phyloP scores from a whole-genome alignment of 2,113 vertebrate species.

The Oryzias curvinotus region DNA sequence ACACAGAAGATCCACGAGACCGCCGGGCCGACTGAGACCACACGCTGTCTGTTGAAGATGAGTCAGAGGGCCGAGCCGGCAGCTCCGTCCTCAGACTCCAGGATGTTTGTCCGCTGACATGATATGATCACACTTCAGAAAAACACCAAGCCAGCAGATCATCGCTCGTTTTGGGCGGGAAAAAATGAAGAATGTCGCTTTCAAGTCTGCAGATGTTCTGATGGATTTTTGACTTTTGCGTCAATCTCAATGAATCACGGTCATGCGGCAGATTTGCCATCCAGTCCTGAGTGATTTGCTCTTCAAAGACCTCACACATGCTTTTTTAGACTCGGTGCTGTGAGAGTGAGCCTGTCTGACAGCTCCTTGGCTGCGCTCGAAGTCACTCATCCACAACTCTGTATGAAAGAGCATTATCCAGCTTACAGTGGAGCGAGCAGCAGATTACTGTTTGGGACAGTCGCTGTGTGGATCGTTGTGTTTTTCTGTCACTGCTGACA shows the following conservation, averaged over 20 bases:
- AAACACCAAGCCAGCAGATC: background rate
- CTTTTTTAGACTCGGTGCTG: background rate
- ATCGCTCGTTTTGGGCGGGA: background rate
- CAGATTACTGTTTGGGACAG: background rate
- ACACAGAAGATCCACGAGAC: slow-evolving; percentile 25
- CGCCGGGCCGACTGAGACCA: slow-evolving; percentile 25
- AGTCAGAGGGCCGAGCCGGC: slow-evolving; percentile 38
- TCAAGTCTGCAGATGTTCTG: background rate
- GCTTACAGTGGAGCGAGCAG: slow-evolving; percentile 5
- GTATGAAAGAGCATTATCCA: background rate
- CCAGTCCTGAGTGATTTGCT: background rate
- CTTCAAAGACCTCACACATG: background rate
- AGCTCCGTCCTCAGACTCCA: slow-evolving; percentile 1
- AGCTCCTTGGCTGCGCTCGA: background rate
- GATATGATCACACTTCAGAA: background rate
- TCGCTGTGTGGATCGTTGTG: background rate
- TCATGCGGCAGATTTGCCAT: background rate
- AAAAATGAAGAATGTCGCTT: too few relatives aligned
- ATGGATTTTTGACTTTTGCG: background rate
- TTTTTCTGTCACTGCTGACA: background rate
- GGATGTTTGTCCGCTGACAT: background rate
- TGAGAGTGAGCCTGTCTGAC: slow-evolving; percentile 6
- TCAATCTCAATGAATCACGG: background rate
- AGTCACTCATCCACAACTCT: slow-evolving; percentile 6
- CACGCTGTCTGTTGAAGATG: slow-evolving; percentile 38